These are phyloP conservation scores for Astyanax mexicanus DNA, from an alignment of 2,797 vertebrate genomes.

Conservation along the genomic window DNA sequence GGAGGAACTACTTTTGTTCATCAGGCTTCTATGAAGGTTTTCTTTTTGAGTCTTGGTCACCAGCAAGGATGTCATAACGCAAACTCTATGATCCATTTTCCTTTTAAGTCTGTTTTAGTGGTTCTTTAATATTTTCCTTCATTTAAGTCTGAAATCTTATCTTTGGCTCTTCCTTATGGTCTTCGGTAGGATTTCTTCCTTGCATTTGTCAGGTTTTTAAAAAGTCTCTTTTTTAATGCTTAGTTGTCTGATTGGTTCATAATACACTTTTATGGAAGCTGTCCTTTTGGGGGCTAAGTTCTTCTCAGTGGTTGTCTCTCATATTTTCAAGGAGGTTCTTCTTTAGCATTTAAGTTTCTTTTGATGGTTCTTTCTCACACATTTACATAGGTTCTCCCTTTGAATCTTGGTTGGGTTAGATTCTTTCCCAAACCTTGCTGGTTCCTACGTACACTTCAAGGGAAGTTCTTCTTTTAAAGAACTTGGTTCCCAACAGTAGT, in stretches of 20 bases:
- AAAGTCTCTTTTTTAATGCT: too few relatives aligned
- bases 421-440: background rate
- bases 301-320: background rate
- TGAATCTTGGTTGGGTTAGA: background rate
- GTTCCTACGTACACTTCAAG: background rate
- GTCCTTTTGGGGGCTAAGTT: background rate
- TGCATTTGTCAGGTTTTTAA: too few relatives aligned
- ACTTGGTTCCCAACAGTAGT: background rate
- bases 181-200: too few relatives aligned
- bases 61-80: too few relatives aligned
- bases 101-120: too few relatives aligned
- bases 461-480: background rate
- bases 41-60: too few relatives aligned
- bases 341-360: background rate
- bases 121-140: background rate
- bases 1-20: too few relatives aligned
- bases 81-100: too few relatives aligned
- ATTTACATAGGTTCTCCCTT: background rate
- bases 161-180: background rate
- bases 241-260: too few relatives aligned
- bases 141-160: background rate
- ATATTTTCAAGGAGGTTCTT: background rate
- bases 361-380: background rate
- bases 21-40: too few relatives aligned
- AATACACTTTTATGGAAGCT: too few relatives aligned